Base-by-base conservation (phyloP, 2,113 vertebrate species). In the Sander vitreus region DNA sequence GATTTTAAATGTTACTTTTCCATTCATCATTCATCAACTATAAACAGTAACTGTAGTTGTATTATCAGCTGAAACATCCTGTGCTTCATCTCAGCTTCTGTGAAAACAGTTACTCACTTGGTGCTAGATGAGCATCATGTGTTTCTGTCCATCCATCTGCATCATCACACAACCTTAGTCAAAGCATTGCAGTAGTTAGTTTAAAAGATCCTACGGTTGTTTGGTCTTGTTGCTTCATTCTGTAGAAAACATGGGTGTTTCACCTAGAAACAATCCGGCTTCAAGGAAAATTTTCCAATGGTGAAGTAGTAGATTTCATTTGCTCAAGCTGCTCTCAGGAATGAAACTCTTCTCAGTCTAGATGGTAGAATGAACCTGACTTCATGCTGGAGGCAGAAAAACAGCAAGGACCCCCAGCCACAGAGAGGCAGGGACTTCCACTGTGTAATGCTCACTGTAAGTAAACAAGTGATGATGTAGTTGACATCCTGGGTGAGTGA, bases 81-180 rank as follows among this genome's bases (percentile, higher is more conserved):
- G 47, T 43, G 19, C 65, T 69, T 75, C 6, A 67, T 68, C 54
- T 74, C 19, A 54, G 23, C n/a, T 18, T 51, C 9, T 51, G 60
- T 63, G 11, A 67, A 68, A 71, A 69, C 39, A 43, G 50, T 48
- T 53, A 91, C 87, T 86, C 74, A 86, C 90, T 74, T 81, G 18
- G 54, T 53, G 55, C 27, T 54, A 9, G 21, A 58, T 47, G 36
- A 75, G 0, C 18, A 6, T 62, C 23, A 45, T 19, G 27, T 51
- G 13, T 36, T 69, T 23, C 14, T 39, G 33, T 86, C 59, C 66
- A 13, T 82, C 72, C 74, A 43, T 62, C 27, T 80, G 48, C 65
- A 23, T 80, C 59, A 78, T 83, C 58, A 64, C 15, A 23, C 48
- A 60, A 45, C 14, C 21, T 66, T 9, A 9, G 53, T 80, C 57